Percentiles rank a stretch among this genome's conserved stretches.
phyloP scores from a whole-genome alignment of 2,797 vertebrate species.

The Phyllotis vaccarum region DNA sequence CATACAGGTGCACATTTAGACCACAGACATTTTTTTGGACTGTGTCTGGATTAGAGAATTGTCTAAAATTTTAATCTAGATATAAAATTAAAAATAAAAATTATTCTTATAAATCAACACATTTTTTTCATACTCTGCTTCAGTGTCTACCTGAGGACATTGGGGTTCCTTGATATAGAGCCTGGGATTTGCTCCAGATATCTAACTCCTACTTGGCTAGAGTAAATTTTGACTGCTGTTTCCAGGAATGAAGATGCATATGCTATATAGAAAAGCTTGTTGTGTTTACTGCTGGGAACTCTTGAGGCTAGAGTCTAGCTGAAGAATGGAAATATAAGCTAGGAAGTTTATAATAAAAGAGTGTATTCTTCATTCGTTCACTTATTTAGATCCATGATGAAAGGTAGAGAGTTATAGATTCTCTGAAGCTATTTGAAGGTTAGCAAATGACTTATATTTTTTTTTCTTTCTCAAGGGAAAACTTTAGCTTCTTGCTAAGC shows the following conservation, averaged over 20 bases:
- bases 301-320: background rate
- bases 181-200: background rate
- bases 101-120: background rate
- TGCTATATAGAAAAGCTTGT: background rate
- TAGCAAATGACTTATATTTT: slow-evolving; percentile 42
- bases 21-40: background rate
- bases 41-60: slow-evolving; percentile 1
- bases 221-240: background rate
- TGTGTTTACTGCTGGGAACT: slow-evolving; percentile 4
- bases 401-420: background rate
- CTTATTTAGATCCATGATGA: background rate
- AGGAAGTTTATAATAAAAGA: background rate
- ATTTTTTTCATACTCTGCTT: background rate
- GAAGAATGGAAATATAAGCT: background rate
- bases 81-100: background rate
- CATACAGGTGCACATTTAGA: background rate
- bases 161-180: background rate
- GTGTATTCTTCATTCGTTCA: background rate
- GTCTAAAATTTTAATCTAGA: slow-evolving; percentile 14
- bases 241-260: slow-evolving; percentile 3
- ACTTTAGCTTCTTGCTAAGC: slow-evolving; percentile 26
- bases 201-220: background rate
- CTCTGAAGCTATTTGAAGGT: slow-evolving; percentile 5
- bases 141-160: background rate
- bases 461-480: background rate